Conservation (phyloP, 1,140 invertebrate genomes). For the Drosophila nasuta region DNA sequence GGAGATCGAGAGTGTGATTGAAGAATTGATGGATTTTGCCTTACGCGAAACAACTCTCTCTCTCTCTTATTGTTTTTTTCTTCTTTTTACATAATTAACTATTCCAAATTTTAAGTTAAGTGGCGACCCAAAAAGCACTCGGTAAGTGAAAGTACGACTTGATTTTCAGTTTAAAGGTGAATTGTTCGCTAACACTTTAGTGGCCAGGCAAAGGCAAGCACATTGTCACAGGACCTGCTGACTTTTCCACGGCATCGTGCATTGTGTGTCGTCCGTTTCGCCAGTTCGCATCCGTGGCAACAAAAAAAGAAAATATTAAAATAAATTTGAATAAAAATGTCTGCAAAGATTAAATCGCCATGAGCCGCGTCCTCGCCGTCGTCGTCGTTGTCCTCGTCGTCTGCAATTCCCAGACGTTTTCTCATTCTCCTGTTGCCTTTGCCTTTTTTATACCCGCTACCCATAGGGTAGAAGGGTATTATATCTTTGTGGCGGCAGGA, state of each 20-base stretch:
- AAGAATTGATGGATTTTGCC: constrained; percentile 24
- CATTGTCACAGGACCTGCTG: neutral
- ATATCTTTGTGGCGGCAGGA: too few relatives aligned
- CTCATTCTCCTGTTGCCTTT: neutral
- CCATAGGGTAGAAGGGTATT: too few relatives aligned
- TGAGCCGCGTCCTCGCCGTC: constrained; percentile 51
- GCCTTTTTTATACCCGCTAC: neutral
- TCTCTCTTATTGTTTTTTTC: neutral
- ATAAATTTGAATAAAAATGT: constrained; percentile 83
- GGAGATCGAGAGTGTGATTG: neutral
- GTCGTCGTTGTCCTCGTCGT: constrained; percentile 58
- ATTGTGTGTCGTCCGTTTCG: constrained; percentile 35
- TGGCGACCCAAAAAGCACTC: neutral
- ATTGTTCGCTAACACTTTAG: constrained; percentile 9
- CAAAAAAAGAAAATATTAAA: constrained; percentile 59
- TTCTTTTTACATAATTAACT: constrained; percentile 15
- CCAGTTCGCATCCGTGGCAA: constrained; percentile 48
- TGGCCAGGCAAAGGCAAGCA: neutral
- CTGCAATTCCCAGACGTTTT: constrained; percentile 76
- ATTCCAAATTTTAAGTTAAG: constrained; percentile 30
- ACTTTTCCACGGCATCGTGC: constrained; percentile 11
- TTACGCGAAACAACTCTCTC: neutral
- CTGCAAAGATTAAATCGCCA: constrained; percentile 81
- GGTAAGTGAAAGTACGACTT: constrained; percentile 15
- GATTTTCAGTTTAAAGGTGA: constrained; percentile 1